phyloP scores from a whole-genome alignment of 2,888 invertebrate genomes.

The Parasteatoda lunata region DNA sequence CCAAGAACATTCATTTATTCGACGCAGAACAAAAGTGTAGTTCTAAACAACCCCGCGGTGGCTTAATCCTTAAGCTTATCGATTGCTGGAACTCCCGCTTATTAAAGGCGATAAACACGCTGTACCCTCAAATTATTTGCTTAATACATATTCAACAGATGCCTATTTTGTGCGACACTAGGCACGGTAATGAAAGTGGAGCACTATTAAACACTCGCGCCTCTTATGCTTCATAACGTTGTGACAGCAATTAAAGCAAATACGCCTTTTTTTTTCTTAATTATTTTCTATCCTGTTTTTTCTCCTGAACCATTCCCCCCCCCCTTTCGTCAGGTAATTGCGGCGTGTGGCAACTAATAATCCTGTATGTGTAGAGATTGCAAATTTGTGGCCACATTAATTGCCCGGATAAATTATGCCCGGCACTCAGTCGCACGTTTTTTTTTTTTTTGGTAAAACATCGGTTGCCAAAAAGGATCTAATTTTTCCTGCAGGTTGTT shows the following conservation, averaged over 20 bases:
- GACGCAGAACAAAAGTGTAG: neutral
- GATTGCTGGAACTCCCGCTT: conserved; percentile 42
- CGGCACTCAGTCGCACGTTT: neutral
- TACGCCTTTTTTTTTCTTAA: conserved; percentile 18
- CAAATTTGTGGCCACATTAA: conserved; percentile 54
- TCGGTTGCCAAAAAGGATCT: neutral
- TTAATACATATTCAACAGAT: conserved; percentile 66
- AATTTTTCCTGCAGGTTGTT: neutral
- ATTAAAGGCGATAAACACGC: conserved; percentile 58
- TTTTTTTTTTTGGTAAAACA: conserved; percentile 40
- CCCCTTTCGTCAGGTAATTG: conserved; percentile 34
- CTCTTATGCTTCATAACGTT: conserved; percentile 16
- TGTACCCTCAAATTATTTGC: conserved; percentile 64
- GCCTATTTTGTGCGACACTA: conserved; percentile 29
- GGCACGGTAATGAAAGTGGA: conserved; percentile 41
- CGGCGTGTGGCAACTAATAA: conserved; percentile 34
- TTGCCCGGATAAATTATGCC: conserved; percentile 57
- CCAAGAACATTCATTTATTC: neutral
- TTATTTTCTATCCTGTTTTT: conserved; percentile 15
- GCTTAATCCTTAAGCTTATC: conserved; percentile 10
- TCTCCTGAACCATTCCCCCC: conserved; percentile 1
- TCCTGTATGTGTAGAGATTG: conserved; percentile 16
- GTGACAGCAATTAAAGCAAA: conserved; percentile 65
- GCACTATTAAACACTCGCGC: conserved; percentile 45
- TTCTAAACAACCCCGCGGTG: neutral